Base-by-base conservation (phyloP, 64 coral and sea anemone species). In the Stichodactyla mertensii region DNA sequence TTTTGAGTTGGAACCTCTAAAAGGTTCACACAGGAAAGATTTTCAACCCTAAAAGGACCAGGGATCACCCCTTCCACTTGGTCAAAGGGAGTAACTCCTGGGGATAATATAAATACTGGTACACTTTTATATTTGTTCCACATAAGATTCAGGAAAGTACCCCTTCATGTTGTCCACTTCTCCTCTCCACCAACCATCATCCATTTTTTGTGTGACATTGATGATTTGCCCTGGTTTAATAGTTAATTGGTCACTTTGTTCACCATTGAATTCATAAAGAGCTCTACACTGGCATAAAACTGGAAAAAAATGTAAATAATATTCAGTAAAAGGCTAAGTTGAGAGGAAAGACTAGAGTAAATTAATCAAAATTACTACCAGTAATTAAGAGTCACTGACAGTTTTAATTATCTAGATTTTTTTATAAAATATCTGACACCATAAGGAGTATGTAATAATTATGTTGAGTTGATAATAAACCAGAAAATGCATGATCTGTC, bases 91-190 rank as follows among this genome's bases (percentile, higher is more conserved):
- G 36, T 1, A 45, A 45, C 36, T 74, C n/a, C 4, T 10, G 11
- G 24, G 26, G 7, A 74, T 23, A n/a, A 74, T 74, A 74, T 74
- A 31, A 74, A 74, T 74, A 74, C 4, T 74, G 10, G 24, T 23
- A 26, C 3, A 59, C 9, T 59, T 26, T 74, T 31, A 74, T 4
- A 74, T 74, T 19, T 99, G 93, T 78, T 99, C 88, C 4, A 99
- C 97, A 58, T 99, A 99, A 5, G 71, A 94, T 57, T 88, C 97
- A 55, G 97, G 97, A 71, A 99, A 99, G 85, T 92, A 80, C n/a
- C 97, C 97, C 71, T 84, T 88, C 86, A 57, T 92, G 55, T 92
- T 85, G 56, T 93, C 85, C 31, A 95, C 81, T 86, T 99, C 97
- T 1, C 97, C 97, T 77, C 92, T 84, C 97, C 97, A 99, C 97